phyloP scores from a whole-genome alignment of 2,888 invertebrate genomes.

The Lasioglossum marginatum region DNA sequence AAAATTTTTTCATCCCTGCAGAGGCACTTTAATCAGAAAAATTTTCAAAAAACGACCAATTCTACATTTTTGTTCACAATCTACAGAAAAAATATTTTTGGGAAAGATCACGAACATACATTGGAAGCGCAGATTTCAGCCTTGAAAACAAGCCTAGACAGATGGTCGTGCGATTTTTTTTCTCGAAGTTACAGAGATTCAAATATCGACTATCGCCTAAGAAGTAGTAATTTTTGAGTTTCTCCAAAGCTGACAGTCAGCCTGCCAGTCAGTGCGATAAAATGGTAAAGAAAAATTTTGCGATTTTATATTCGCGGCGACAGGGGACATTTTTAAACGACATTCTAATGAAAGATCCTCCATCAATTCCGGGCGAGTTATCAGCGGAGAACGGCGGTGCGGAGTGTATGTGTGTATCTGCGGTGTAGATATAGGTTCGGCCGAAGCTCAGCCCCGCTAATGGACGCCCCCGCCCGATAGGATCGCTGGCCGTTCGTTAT shows the following conservation, averaged over 20 bases:
- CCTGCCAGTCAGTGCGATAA: not conserved
- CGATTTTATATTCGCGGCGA: not conserved
- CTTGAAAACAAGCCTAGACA: not conserved
- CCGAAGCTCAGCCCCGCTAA: conserved; percentile 73
- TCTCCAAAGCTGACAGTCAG: not conserved
- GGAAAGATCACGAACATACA: rapidly evolving
- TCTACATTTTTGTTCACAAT: not conserved
- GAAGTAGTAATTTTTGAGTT: not conserved
- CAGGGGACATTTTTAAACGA: not conserved
- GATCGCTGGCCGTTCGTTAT: conserved; percentile 78
- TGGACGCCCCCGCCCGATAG: conserved; percentile 77
- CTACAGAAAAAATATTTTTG: not conserved
- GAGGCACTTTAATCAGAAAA: not conserved
- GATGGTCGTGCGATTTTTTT: not conserved
- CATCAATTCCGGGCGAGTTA: conserved; percentile 21
- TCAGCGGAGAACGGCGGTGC: not conserved
- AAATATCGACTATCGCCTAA: not conserved
- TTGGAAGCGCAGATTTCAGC: not conserved
- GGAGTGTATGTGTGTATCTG: not conserved
- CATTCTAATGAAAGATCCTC: conserved; percentile 22
- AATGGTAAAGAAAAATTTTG: not conserved
- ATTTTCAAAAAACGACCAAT: not conserved
- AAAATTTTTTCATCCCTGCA: not conserved
- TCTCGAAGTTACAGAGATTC: not conserved
- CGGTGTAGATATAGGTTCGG: not conserved